Conservation (phyloP, 2,888 invertebrate species). For the Sclerodermus sp. region DNA sequence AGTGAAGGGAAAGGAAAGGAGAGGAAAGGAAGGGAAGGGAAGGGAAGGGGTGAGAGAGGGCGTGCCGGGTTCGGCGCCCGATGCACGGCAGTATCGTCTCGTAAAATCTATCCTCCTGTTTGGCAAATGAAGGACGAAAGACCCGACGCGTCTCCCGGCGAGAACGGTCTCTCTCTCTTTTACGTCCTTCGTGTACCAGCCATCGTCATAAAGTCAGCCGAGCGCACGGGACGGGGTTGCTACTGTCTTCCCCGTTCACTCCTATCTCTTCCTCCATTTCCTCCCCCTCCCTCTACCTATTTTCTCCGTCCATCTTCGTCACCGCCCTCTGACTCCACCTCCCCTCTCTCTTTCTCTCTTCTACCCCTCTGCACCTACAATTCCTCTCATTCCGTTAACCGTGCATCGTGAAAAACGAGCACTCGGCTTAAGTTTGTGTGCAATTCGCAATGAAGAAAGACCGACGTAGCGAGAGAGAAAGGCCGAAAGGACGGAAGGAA, state of each 20-base stretch:
- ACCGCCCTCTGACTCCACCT: neutral
- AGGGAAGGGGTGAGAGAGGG: neutral
- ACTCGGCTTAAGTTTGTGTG: neutral
- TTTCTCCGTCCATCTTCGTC: neutral
- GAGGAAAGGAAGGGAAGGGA: neutral
- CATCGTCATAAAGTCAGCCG: conserved; percentile 55
- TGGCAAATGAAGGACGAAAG: conserved; percentile 38
- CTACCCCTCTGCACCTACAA: conserved; percentile 5
- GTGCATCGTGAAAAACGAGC: conserved; percentile 7
- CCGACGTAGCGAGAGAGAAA: conserved; percentile 5
- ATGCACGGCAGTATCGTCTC: conserved; percentile 23
- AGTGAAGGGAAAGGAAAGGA: too few relatives aligned
- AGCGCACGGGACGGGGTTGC: conserved; percentile 44
- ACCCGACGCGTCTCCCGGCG: conserved; percentile 18
- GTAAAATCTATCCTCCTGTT: conserved; percentile 34
- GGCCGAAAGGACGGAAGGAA: conserved; percentile 11
- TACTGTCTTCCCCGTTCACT: conserved; percentile 16
- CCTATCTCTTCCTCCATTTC: conserved; percentile 4
- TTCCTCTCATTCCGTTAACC: conserved; percentile 1
- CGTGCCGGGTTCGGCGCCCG: conserved; percentile 4
- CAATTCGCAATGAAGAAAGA: neutral
- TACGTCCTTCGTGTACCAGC: conserved; percentile 41
- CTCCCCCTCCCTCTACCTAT: neutral
- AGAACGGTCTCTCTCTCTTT: conserved; percentile 19
- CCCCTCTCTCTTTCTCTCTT: neutral